Percentiles rank a stretch among this genome's conserved stretches.
These are phyloP conservation scores for Murina feae DNA, from an alignment of 2,113 vertebrate species.

Conservation along the genomic window DNA sequence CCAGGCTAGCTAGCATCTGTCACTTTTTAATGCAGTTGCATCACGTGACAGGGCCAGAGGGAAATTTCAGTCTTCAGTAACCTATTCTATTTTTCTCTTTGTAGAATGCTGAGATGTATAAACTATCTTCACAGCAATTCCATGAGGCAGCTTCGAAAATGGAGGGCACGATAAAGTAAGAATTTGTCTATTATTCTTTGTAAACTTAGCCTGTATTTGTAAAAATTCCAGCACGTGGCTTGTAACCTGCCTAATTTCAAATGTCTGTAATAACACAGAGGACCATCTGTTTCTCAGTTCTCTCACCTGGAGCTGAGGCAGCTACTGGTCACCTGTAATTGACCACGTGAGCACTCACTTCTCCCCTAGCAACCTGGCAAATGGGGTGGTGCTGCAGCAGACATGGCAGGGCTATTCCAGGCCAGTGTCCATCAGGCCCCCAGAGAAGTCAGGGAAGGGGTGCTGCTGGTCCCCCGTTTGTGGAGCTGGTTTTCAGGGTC, in stretches of 20 bases:
- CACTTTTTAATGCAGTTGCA: background rate
- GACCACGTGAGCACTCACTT: background rate
- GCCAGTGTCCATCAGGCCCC: background rate
- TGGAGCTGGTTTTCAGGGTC: background rate
- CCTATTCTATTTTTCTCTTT: constrained; percentile 63
- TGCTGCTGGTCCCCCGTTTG: background rate
- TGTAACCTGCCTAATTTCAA: constrained; percentile 27
- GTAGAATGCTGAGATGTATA: constrained; percentile 91
- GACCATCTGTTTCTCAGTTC: constrained; percentile 27
- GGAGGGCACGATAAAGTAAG: constrained; percentile 89
- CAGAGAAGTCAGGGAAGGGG: background rate
- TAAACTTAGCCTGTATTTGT: constrained; percentile 27
- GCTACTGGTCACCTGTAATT: constrained; percentile 15
- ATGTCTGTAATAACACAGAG: constrained; percentile 13
- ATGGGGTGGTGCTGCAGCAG: background rate
- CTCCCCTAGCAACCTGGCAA: background rate
- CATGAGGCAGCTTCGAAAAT: constrained; percentile 86
- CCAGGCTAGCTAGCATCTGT: background rate
- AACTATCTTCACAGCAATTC: constrained; percentile 88
- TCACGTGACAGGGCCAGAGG: background rate
- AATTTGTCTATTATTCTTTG: constrained; percentile 52
- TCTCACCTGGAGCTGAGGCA: background rate
- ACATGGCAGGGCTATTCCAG: background rate
- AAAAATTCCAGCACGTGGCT: background rate
- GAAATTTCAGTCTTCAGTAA: background rate